Evolutionary conservation across 2,888 invertebrate species (phyloP).

Genomic region (Rhingia rostrata): DNA sequence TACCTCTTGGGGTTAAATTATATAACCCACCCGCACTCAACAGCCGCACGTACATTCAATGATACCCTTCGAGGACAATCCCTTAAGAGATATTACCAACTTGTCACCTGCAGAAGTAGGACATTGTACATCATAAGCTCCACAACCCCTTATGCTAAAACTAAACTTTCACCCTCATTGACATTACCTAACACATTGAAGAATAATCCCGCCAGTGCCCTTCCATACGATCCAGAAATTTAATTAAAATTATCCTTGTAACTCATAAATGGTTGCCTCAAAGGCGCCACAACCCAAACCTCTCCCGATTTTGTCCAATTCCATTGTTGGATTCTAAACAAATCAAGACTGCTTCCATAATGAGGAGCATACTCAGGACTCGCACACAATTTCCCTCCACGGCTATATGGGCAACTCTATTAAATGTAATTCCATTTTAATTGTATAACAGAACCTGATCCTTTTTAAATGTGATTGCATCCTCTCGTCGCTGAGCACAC

Average conservation of each 20-base stretch:
- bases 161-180: slow-evolving; percentile 6
- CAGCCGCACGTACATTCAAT: background rate
- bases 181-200: slow-evolving; percentile 28
- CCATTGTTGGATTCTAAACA: slow-evolving; percentile 41
- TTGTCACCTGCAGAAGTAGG: slow-evolving; percentile 59
- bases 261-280: slow-evolving; percentile 14
- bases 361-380: slow-evolving; percentile 19
- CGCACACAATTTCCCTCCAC: slow-evolving; percentile 30
- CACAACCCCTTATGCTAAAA: background rate
- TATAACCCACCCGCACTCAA: background rate
- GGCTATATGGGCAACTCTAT: slow-evolving; percentile 35
- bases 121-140: slow-evolving; percentile 1
- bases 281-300: background rate
- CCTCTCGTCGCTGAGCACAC: slow-evolving; percentile 23
- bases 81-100: slow-evolving; percentile 29
- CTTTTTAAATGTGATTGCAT: slow-evolving; percentile 69
- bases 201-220: slow-evolving; percentile 5
- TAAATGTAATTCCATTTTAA: slow-evolving; percentile 72
- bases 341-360: slow-evolving; percentile 44
- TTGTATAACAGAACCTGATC: slow-evolving; percentile 66
- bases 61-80: background rate
- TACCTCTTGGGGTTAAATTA: no score
- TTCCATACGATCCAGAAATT: background rate
- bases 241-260: slow-evolving; percentile 57
- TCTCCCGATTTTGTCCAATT: background rate